Evolutionary conservation across 2,797 vertebrate genomes (phyloP).

Genomic region (Bovichtus variegatus): DNA sequence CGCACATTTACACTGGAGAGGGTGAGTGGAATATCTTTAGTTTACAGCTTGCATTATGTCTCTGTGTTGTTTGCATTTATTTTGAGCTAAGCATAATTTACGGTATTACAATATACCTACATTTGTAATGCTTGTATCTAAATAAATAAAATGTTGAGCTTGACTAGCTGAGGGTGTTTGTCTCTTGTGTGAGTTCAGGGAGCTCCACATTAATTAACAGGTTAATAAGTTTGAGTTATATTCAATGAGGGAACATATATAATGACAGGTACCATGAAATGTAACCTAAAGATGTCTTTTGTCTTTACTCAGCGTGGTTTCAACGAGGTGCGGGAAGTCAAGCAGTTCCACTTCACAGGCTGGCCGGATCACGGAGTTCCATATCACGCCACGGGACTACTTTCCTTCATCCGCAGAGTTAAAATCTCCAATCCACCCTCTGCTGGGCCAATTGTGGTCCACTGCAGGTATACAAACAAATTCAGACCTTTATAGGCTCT

Average conservation of each 20-base stretch:
- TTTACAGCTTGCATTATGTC: background rate
- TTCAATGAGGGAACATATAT: background rate
- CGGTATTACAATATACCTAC: background rate
- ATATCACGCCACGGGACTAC: conserved; percentile 98
- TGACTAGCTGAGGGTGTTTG: background rate
- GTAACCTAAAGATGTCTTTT: conserved; percentile 2
- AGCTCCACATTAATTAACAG: background rate
- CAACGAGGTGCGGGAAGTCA: conserved; percentile 97
- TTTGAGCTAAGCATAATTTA: background rate
- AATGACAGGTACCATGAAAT: background rate
- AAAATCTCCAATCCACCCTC: conserved; percentile 98
- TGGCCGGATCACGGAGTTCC: conserved; percentile 99
- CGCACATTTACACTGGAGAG: conserved; percentile 99
- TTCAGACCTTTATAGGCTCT: background rate
- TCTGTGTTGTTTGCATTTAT: background rate
- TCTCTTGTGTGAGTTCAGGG: background rate
- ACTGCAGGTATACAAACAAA: conserved; percentile 91
- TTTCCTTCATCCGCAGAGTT: conserved; percentile 97
- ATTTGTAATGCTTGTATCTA: background rate
- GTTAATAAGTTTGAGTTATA: background rate
- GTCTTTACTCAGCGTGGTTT: conserved; percentile 90
- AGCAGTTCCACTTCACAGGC: conserved; percentile 99
- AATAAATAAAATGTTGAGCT: background rate
- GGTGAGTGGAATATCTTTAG: conserved; percentile 79
- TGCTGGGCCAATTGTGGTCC: conserved; percentile 97